phyloP scores from a whole-genome alignment of 2,113 vertebrate species.

The Ptilorrhoa leucosticta region DNA sequence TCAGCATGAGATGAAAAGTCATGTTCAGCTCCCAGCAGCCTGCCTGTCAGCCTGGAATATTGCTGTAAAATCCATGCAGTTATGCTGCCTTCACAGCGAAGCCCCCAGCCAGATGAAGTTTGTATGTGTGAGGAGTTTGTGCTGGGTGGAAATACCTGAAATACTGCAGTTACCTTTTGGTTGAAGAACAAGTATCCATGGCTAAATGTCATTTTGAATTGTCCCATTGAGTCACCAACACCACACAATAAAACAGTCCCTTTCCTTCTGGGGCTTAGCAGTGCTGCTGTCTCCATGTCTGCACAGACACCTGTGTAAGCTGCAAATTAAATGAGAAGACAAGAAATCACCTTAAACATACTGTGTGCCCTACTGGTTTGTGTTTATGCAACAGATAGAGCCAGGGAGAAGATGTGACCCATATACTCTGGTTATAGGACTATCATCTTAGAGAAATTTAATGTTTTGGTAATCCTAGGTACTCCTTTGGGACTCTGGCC shows the following conservation, averaged over 20 bases:
- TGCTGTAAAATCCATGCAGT: neutral
- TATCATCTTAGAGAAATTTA: neutral
- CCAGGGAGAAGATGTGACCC: neutral
- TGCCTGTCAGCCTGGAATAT: neutral
- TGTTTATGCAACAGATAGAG: neutral
- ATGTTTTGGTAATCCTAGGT: neutral
- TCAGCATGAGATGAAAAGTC: neutral
- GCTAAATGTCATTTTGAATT: neutral
- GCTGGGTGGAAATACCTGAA: neutral
- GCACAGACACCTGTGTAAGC: neutral
- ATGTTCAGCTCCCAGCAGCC: neutral
- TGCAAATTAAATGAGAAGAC: neutral
- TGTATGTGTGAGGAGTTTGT: neutral
- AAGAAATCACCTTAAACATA: neutral
- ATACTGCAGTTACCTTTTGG: neutral
- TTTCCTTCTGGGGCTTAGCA: neutral
- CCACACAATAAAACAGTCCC: neutral
- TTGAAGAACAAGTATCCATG: neutral
- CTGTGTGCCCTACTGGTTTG: neutral
- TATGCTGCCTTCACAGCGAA: neutral
- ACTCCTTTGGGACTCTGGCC: neutral
- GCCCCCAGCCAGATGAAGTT: neutral
- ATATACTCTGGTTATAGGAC: neutral
- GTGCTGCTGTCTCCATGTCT: neutral
- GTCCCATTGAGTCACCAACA: neutral